Evolutionary conservation across 2,888 invertebrate species (phyloP).

Genomic region (Stenoptilia bipunctidactyla): DNA sequence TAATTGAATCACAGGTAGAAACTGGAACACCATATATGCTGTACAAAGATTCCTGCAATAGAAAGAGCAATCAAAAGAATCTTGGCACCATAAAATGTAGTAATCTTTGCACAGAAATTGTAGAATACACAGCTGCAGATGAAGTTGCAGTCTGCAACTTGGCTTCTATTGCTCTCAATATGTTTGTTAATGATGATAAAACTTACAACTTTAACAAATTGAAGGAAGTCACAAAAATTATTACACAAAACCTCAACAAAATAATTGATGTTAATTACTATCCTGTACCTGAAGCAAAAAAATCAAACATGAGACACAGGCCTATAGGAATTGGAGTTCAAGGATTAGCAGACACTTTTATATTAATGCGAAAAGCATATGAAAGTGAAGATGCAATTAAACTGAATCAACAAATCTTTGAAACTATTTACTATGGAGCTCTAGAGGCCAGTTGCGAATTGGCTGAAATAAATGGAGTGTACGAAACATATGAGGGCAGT

Average conservation of each 20-base stretch:
- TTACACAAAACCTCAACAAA: constrained; percentile 93
- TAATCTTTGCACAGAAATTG: constrained; percentile 97
- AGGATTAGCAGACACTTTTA: constrained; percentile 96
- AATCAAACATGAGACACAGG: constrained; percentile 88
- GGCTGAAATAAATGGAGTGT: constrained; percentile 86
- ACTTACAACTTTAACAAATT: constrained; percentile 90
- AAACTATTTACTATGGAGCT: constrained; percentile 97
- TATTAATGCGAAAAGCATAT: constrained; percentile 93
- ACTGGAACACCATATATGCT: constrained; percentile 99
- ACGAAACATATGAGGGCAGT: constrained; percentile 91
- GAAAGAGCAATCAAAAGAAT: constrained; percentile 98
- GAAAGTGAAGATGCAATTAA: constrained; percentile 88
- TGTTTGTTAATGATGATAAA: constrained; percentile 86
- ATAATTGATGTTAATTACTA: constrained; percentile 98
- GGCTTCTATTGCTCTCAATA: constrained; percentile 96
- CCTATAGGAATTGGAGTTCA: constrained; percentile 96
- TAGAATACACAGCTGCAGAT: constrained; percentile 92
- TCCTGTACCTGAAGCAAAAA: constrained; percentile 89
- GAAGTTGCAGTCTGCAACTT: constrained; percentile 98
- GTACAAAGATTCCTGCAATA: constrained; percentile 96
- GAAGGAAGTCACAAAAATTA: constrained; percentile 87
- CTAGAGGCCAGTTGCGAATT: constrained; percentile 96
- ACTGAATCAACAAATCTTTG: constrained; percentile 96
- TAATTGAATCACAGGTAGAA: constrained; percentile 95
- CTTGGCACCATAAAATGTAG: constrained; percentile 98